Evolutionary conservation across 2,888 invertebrate genomes (phyloP), one percentile per base, ranked within the genome.

Genomic region (Rhabditoides inermis): DNA sequence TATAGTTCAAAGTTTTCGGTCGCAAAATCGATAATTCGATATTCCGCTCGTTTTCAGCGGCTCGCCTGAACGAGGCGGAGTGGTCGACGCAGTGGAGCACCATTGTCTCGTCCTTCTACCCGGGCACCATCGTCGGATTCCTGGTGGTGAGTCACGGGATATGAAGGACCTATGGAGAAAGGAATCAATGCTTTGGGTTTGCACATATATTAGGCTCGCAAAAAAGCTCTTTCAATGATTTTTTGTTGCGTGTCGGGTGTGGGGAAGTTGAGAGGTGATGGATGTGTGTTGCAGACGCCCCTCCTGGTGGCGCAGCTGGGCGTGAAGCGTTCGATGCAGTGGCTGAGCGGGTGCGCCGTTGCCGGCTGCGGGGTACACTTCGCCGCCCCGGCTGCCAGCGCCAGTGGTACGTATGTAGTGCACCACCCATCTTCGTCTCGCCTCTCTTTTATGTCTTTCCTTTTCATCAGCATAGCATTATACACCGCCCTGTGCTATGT

Each of bases 101-200:
- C 3, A 57, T 65, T 30, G 70, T 73, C 23, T 62, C 71, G 20
- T 61, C 63, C 47, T 71, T 73, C 55, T 73, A 73, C 50, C 69
- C 72, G 2, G 73, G 73, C 25, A 63, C 71, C 10, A 60, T 73
- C 35, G 39, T 71, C 10, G 73, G 73, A 37, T 73, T 73, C 49
- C 48, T 71, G 23, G 23, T 66, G 56, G 70, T 69, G 37, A 50
- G 58, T 48, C 26, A 7, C 7, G 10, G 7, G n/a, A n/a, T n/a
- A n/a, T n/a, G n/a, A n/a, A n/a, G n/a, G n/a, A n/a, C n/a, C n/a
- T n/a, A n/a, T n/a, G n/a, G n/a, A n/a, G n/a, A n/a, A n/a, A n/a
- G n/a, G n/a, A n/a, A n/a, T n/a, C n/a, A n/a, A n/a, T n/a, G n/a
- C n/a, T n/a, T n/a, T n/a, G n/a, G n/a, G n/a, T n/a, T n/a, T n/a